Conservation (phyloP, 2,113 vertebrate genomes). For the Nothobranchius furzeri region DNA sequence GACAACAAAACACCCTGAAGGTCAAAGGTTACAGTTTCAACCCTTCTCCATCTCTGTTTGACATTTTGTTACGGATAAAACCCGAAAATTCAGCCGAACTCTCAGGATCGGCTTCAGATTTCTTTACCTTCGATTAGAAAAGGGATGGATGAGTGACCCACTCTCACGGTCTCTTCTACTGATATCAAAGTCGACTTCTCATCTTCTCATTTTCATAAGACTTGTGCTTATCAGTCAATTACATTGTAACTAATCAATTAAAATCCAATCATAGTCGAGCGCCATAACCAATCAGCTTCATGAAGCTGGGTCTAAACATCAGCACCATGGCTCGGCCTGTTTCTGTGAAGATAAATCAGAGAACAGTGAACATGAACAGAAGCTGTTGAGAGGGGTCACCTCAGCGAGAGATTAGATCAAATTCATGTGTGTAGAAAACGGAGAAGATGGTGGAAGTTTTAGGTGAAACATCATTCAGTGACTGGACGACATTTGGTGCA, state of each 20-base stretch:
- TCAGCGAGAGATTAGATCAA: conserved; percentile 15
- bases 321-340: conserved; percentile 39
- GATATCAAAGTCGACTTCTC: conserved; percentile 19
- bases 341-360: conserved; percentile 55
- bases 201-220: conserved; percentile 53
- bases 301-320: conserved; percentile 54
- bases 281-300: conserved; percentile 63
- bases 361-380: conserved; percentile 1
- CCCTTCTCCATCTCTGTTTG: too few relatives aligned
- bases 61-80: too few relatives aligned
- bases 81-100: not conserved
- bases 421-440: not conserved
- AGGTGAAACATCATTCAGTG: too few relatives aligned
- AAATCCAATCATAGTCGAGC: conserved; percentile 72
- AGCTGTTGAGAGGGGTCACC: conserved; percentile 30
- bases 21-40: too few relatives aligned
- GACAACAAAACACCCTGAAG: too few relatives aligned
- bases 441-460: not conserved
- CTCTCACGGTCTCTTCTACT: not conserved
- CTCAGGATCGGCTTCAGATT: not conserved
- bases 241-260: conserved; percentile 75
- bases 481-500: too few relatives aligned
- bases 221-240: conserved; percentile 61
- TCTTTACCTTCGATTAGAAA: not conserved
- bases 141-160: not conserved